Evolutionary conservation across 2,113 vertebrate species (phyloP).

Genomic region (Agapornis roseicollis): DNA sequence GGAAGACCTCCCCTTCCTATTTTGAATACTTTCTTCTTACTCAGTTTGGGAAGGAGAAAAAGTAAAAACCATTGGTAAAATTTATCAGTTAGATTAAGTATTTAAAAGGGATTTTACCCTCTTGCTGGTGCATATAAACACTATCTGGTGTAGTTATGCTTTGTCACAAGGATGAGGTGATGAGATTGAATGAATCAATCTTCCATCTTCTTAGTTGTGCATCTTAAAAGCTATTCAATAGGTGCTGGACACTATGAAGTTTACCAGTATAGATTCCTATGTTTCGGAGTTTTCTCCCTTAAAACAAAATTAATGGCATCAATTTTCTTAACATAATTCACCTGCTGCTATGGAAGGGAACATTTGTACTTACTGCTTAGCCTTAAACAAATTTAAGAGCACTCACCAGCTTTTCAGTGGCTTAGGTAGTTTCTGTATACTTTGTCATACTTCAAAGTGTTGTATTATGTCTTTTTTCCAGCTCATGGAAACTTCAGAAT

Average conservation of each 20-base stretch:
- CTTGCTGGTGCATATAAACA: neutral
- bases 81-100: neutral
- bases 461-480: neutral
- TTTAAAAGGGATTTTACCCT: neutral
- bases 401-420: neutral
- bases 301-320: neutral
- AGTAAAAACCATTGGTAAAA: neutral
- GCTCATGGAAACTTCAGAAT: neutral
- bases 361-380: neutral
- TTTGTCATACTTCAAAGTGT: neutral
- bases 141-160: neutral
- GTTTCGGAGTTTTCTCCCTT: neutral
- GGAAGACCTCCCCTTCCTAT: neutral
- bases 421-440: neutral
- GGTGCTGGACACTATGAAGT: neutral
- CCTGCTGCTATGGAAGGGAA: neutral
- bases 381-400: neutral
- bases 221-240: neutral
- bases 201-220: neutral
- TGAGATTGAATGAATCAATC: neutral
- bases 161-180: neutral
- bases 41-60: neutral
- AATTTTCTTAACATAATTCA: neutral
- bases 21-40: neutral
- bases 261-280: neutral